Evolutionary conservation across 2,888 invertebrate genomes (phyloP), one percentile per base, ranked within the genome.

Genomic region (Drosophila atripex): DNA sequence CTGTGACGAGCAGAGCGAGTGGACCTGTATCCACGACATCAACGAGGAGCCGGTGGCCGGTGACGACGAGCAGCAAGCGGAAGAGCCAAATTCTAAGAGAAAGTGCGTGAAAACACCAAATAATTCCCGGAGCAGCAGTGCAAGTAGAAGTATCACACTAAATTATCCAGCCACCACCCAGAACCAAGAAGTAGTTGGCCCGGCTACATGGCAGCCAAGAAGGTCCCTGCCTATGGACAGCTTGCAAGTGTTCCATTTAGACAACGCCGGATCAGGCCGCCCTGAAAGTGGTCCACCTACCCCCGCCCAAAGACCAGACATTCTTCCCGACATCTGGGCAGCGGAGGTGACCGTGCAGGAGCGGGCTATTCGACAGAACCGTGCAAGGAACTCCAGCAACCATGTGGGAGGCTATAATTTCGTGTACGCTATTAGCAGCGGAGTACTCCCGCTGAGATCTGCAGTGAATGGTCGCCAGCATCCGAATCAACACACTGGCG

Each of bases 21-120:
- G 97, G 97, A 97, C 97, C 7, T 97, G 97, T 89, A 95, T 98
- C 56, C 98, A 98, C 92, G 97, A 98, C 90, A 97, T 98, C 75
- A 97, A 97, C 92, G 94, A 95, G 45, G 90, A 91, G 54, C 75
- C 91, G 90, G 58, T 93, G 9, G 89, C 91, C 12, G 92, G 93
- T 16, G 75, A 72, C 0, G 75, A 76, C 0, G 91, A 73, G 14
- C 73, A 66, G 14, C 86, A 86, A 2, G 79, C 80, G 1, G 88
- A 85, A 21, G 74, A 77, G 41, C 82, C 82, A 0, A 11, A 47
- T 16, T 3, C 63, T 0, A 85, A 85, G 23, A 71, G 72, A 4
- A 85, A 75, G 18, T 73, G 85, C 3, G 43, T 38, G 12, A 50
- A 18, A n/a, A 8, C 9, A 28, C 21, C 23, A 41, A 41, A 18